A percentile compares a stretch with the other conserved stretches of the same genome.
Conservation (phyloP, 1,140 invertebrate species). For the Trypoxylus dichotomus region DNA sequence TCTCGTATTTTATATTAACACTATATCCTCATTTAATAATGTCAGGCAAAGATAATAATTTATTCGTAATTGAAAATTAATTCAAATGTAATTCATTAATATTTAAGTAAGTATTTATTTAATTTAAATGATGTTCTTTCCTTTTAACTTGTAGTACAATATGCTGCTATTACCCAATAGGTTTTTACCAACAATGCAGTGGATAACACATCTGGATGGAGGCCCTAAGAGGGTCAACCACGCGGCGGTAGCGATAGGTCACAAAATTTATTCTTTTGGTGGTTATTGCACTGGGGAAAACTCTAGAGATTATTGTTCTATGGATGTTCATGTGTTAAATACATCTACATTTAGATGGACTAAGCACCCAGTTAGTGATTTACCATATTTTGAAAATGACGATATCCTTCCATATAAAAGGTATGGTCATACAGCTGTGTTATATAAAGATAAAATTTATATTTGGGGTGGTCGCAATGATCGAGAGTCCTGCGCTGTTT, state of each 20-base stretch:
- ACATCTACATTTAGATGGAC: conserved; percentile 68
- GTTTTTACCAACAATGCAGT: conserved; percentile 57
- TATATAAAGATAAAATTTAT: conserved; percentile 74
- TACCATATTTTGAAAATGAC: conserved; percentile 52
- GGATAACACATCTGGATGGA: conserved; percentile 82
- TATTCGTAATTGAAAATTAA: neutral
- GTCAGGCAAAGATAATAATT: neutral
- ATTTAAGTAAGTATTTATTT: neutral
- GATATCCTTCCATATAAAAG: conserved; percentile 51
- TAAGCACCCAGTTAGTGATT: conserved; percentile 55
- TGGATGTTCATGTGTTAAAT: conserved; percentile 87
- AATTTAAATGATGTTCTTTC: neutral
- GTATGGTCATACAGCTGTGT: conserved; percentile 88
- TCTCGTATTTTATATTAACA: neutral
- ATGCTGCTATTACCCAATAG: neutral
- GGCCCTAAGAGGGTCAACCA: conserved; percentile 84
- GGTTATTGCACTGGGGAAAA: conserved; percentile 84
- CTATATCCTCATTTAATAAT: neutral
- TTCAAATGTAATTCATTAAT: neutral
- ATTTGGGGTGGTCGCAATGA: conserved; percentile 93
- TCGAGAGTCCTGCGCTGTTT: conserved; percentile 71
- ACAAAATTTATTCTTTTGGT: conserved; percentile 87
- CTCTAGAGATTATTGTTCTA: conserved; percentile 68
- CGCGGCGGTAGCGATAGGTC: conserved; percentile 80
- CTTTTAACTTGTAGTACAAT: neutral